Conservation (phyloP, 2,888 invertebrate species). For the Folsomia candida region DNA sequence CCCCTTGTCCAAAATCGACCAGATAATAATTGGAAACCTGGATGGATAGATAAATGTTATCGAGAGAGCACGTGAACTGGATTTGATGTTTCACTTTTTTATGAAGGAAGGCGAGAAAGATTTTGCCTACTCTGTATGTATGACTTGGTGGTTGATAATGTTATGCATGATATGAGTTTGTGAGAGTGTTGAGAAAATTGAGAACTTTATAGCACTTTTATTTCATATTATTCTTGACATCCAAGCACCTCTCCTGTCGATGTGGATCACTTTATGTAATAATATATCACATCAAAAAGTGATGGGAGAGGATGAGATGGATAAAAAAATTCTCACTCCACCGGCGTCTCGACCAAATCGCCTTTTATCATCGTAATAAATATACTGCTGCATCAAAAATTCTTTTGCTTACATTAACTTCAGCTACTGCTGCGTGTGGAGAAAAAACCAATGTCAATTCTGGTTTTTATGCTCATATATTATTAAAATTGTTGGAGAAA, state of each 20-base stretch:
- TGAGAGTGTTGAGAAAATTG: neutral
- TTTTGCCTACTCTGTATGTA: neutral
- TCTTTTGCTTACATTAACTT: too few species aligned
- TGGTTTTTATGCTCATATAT: too few species aligned
- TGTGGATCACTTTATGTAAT: neutral
- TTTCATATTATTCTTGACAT: slow-evolving; percentile 7
- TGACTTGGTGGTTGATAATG: neutral
- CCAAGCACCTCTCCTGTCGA: neutral
- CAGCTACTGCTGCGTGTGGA: too few species aligned
- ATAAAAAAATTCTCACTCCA: neutral
- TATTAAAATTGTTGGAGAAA: too few species aligned
- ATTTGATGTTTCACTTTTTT: neutral
- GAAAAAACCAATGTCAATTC: too few species aligned
- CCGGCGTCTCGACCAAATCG: neutral
- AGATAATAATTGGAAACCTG: too few species aligned
- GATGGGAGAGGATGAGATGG: neutral
- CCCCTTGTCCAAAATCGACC: too few species aligned
- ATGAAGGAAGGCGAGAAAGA: too few species aligned
- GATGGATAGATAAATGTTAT: too few species aligned
- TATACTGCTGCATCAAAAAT: neutral
- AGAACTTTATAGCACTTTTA: neutral
- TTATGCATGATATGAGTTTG: neutral
- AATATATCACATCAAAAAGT: neutral
- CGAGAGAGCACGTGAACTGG: neutral
- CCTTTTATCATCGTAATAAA: neutral